A percentile compares a stretch with the other conserved stretches of the same genome.
These are phyloP conservation scores for Hanleya hanleyi DNA, from an alignment of 2,888 invertebrate species.

Conservation along the genomic window DNA sequence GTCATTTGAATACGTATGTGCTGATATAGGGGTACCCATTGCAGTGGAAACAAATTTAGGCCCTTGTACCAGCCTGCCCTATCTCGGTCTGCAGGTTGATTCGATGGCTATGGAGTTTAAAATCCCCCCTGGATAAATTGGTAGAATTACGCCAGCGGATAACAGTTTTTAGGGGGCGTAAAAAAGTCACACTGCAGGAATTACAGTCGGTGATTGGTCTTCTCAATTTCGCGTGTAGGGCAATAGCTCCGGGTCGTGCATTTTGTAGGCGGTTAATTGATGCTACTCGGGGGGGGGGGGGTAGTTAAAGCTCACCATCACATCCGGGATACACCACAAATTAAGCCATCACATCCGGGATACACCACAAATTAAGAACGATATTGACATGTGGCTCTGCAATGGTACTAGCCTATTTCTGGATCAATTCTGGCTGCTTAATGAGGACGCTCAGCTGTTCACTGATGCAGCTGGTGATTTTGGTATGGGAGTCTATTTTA, in stretches of 20 bases:
- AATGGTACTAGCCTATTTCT: neutral
- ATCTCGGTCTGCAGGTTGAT: neutral
- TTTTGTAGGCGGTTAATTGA: neutral
- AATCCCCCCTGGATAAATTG: neutral
- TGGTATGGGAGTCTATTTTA: neutral
- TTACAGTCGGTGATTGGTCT: neutral
- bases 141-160: neutral
- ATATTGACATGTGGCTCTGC: neutral
- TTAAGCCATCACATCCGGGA: no score
- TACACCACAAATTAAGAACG: neutral
- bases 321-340: no score
- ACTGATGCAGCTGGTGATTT: neutral
- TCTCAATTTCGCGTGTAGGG: neutral
- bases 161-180: no score
- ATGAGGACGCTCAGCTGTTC: neutral
- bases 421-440: neutral
- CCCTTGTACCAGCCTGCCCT: neutral
- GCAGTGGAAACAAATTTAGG: neutral
- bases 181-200: neutral
- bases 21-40: neutral
- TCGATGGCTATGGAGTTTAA: neutral
- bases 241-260: neutral
- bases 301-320: neutral
- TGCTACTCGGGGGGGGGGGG: no score
- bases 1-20: neutral